Base-by-base conservation (phyloP, 1,140 invertebrate species). In the Thaumatotibia leucotreta region DNA sequence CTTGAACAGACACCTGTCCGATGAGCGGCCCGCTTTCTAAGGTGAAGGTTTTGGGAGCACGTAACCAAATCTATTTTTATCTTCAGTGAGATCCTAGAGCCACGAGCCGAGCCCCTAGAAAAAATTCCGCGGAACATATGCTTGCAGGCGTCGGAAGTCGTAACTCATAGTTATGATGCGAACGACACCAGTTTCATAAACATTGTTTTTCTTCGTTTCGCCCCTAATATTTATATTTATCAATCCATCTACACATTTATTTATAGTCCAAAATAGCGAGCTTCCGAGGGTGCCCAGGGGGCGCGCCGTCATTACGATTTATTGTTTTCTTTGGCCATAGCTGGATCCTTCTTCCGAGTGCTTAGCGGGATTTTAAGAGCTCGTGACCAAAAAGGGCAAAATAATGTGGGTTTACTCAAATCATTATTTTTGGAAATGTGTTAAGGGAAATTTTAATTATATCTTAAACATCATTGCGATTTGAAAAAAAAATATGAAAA, bases 141-240 rank as follows among this genome's bases (percentile, higher is more conserved):
- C 72, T 72, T 69, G 79, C 86, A 85, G 77, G 74, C 83, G 82
- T 84, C 86, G 88, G 88, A 91, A 91, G 88, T 88, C 80, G 86
- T 91, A 89, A 91, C 82, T 91, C 86, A 91, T 80, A 84, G 84
- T 91, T 91, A 91, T 91, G 88, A 91, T 75, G 84, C 86, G 82
- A 81, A 82, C 86, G 86, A 89, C 88, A 91, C 86, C 79, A 91
- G 86, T 91, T 91, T 89, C 86, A 91, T 89, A 91, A 91, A 91
- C 88, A 91, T 89, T 89, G 88, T 91, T 91, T 89, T 91, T 91
- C 88, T 91, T 87, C 84, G 74, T 88, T 89, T 89, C 86, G 84
- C 86, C 88, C 88, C 88, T 82, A 88, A 88, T 91, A 91, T 91
- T 91, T 91, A 88, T 91, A 91, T 91, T 91, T 91, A 91, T 91